Conservation (phyloP, 2,113 vertebrate genomes). For the Lathamus discolor region DNA sequence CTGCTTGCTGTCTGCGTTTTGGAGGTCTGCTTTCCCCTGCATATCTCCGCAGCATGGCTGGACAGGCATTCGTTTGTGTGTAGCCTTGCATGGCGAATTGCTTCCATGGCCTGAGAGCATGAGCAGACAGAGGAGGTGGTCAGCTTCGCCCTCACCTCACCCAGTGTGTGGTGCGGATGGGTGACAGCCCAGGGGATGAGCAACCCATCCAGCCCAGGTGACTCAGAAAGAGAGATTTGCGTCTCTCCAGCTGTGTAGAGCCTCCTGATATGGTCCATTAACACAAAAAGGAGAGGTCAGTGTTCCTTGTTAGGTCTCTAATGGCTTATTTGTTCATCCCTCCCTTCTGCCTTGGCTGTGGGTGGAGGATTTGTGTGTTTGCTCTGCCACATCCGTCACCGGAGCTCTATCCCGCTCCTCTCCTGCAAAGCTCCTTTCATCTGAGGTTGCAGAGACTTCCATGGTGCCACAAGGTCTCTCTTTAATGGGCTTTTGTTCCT, state of each 20-base stretch:
- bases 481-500: not conserved
- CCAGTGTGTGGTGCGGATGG: not conserved
- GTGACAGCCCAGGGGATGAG: not conserved
- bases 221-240: not conserved
- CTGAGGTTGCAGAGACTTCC: rapidly evolving
- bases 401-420: rapidly evolving
- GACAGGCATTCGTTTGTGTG: rapidly evolving
- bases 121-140: not conserved
- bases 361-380: not conserved
- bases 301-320: not conserved
- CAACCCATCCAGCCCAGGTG: not conserved
- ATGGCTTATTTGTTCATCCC: not conserved
- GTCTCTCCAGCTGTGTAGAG: not conserved
- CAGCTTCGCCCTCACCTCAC: rapidly evolving
- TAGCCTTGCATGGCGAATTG: not conserved
- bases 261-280: not conserved
- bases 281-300: not conserved
- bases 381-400: not conserved
- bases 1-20: not conserved
- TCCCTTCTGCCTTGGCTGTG: not conserved
- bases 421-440: not conserved
- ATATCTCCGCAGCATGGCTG: rapidly evolving
- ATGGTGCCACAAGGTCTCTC: not conserved
- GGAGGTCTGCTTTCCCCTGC: not conserved
- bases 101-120: not conserved